Conservation (phyloP, 2,113 vertebrate genomes). For the Ceratotherium simum region DNA sequence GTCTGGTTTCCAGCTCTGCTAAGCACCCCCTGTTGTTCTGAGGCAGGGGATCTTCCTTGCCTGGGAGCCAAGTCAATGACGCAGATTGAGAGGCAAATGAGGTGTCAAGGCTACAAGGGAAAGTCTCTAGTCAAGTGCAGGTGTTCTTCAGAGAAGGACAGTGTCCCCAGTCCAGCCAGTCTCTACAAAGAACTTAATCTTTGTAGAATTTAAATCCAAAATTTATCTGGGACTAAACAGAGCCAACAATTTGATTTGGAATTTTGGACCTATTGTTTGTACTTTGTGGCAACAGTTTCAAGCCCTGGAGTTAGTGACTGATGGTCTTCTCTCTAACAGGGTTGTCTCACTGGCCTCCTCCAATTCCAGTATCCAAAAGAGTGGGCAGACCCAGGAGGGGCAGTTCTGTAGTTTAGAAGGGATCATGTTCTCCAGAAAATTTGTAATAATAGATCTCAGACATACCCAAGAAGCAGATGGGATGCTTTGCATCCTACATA, state of each 20-base stretch:
- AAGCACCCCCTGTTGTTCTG: neutral
- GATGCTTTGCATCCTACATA: neutral
- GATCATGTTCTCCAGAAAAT: too few species aligned
- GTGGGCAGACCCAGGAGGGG: neutral
- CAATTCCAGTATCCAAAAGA: neutral
- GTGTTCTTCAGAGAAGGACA: neutral
- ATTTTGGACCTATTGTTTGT: neutral
- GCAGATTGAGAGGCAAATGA: accelerated
- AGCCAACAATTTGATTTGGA: neutral
- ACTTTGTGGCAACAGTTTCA: neutral
- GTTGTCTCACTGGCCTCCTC: neutral
- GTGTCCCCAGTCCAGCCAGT: neutral
- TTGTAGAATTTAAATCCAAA: neutral
- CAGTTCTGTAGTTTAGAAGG: neutral
- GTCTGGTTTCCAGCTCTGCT: neutral
- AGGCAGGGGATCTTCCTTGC: neutral
- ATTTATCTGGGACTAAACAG: neutral
- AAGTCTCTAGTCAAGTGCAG: neutral
- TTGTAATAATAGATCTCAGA: neutral
- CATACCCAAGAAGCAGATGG: neutral
- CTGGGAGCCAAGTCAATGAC: neutral
- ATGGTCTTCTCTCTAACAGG: neutral
- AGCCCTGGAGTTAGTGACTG: neutral
- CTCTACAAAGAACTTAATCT: neutral
- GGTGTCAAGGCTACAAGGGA: neutral